Base-by-base conservation (phyloP, 2,113 vertebrate species). In the Odocoileus virginianus region DNA sequence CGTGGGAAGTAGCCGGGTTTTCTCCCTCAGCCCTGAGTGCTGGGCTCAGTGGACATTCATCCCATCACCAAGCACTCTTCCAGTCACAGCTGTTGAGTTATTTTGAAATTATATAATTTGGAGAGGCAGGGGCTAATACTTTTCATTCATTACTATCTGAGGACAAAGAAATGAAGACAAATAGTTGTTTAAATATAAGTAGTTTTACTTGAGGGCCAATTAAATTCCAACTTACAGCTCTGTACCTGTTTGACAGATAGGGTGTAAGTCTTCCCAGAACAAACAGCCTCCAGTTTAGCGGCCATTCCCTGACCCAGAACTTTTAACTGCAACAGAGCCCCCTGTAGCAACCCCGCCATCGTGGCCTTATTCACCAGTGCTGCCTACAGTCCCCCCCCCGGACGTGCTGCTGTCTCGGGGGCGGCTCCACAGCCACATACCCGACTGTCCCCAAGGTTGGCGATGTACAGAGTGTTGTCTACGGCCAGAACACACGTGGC, bases 381-480 rank as follows among this genome's bases (percentile, higher is more conserved):
- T 28, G 33, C 43, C 83, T 57, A 4, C 40, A 0, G 17, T 7
- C 12, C 3, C 1, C 50, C 57, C 92, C 71, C 15, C 21, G 0
- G 30, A 47, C 28, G 3, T 1, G 45, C 23, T 7, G 30, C 7
- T 5, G 13, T 14, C 92, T 47, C 25, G 16, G 19, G 94, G 67
- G 2, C 16, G 64, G 52, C 71, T 55, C 36, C 36, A 21, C 2
- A 58, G 21, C 43, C 85, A 85, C 99, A 97, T 99, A 99, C 99
- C 99, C 99, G 99, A 99, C 99, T 99, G 98, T 99, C 99, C 81
- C 99, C 99, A 0, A 99, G 99, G 97, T 99, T 99, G 98, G 99
- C 99, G 81, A 99, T 99, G 71, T 99, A 99, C 27, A 99, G 98
- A 85, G 96, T 98, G 92, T 99, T 99, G 97, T 99, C 99, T 0